phyloP scores from a whole-genome alignment of 2,888 invertebrate genomes.

The Drosophila koepferae region DNA sequence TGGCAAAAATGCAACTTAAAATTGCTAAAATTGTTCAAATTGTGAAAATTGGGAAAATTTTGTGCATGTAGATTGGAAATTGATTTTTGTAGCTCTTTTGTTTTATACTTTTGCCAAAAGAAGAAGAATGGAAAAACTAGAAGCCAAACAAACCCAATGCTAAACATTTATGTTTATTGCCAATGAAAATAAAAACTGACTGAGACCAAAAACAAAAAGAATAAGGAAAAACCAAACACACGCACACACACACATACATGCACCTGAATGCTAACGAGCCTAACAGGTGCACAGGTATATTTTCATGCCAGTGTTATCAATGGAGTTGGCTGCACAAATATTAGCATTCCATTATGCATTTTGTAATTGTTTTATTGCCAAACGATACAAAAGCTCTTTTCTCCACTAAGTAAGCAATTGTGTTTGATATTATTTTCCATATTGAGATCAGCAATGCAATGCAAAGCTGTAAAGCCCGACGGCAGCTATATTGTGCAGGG shows the following conservation, averaged over 20 bases:
- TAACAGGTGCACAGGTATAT: constrained; percentile 8
- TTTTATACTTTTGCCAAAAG: constrained; percentile 5
- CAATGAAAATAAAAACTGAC: constrained; percentile 52
- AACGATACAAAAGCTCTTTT: not conserved
- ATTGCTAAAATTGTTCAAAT: constrained; percentile 27
- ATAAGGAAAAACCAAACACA: not conserved
- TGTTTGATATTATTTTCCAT: not conserved
- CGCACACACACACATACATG: not conserved
- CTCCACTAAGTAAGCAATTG: constrained; percentile 6
- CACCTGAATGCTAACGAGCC: constrained; percentile 34
- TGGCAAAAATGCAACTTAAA: constrained; percentile 55
- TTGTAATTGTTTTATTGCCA: constrained; percentile 17
- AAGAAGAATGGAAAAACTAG: constrained; percentile 5
- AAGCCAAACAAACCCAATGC: constrained; percentile 45
- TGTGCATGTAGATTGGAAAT: constrained; percentile 52
- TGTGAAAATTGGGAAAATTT: constrained; percentile 34
- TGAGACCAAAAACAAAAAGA: constrained; percentile 1
- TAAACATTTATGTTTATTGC: constrained; percentile 64
- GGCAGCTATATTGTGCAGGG: not conserved
- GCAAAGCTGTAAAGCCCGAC: not conserved
- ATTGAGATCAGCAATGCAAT: not conserved
- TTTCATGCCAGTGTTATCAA: constrained; percentile 15
- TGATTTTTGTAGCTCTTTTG: constrained; percentile 33
- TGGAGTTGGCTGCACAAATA: constrained; percentile 20
- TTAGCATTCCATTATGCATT: constrained; percentile 24